Evolutionary conservation across 92 coral and sea anemone species (phyloP).

Genomic region (Porites evermanni): DNA sequence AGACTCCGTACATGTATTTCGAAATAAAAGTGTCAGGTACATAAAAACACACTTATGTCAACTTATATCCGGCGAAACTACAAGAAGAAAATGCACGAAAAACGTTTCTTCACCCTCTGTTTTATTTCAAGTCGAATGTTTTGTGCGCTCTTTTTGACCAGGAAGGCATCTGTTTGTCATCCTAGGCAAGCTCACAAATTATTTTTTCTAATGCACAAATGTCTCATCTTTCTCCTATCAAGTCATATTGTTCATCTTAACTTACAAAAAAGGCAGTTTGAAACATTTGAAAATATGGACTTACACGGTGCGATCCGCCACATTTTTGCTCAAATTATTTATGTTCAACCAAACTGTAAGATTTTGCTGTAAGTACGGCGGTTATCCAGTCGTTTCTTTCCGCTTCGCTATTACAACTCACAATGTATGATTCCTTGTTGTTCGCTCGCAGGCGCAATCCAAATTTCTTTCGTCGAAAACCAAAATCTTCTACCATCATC

Average conservation of each 20-base stretch:
- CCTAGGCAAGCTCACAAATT: slow-evolving; percentile 1
- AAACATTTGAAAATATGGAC: background rate
- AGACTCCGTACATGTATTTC: background rate
- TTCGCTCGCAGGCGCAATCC: slow-evolving; percentile 78
- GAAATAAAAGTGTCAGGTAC: background rate
- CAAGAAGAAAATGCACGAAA: background rate
- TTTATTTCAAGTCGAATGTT: background rate
- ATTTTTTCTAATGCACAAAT: background rate
- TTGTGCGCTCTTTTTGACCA: background rate
- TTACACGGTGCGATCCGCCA: background rate
- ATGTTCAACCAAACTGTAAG: slow-evolving; percentile 64
- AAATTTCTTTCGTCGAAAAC: slow-evolving; percentile 75
- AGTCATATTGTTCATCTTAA: background rate
- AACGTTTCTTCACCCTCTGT: background rate
- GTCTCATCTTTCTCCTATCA: too few species aligned
- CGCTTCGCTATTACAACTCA: slow-evolving; percentile 74
- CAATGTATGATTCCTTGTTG: slow-evolving; percentile 62
- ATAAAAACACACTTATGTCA: background rate
- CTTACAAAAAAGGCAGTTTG: background rate
- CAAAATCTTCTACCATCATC: slow-evolving; percentile 83
- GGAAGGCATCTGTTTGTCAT: slow-evolving; percentile 34
- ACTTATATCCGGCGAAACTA: slow-evolving; percentile 14
- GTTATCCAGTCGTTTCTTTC: slow-evolving; percentile 89
- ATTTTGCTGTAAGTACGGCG: slow-evolving; percentile 87
- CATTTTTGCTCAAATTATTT: background rate